Conservation (phyloP, 2,888 invertebrate genomes). For the Polyommatus iphigenia region DNA sequence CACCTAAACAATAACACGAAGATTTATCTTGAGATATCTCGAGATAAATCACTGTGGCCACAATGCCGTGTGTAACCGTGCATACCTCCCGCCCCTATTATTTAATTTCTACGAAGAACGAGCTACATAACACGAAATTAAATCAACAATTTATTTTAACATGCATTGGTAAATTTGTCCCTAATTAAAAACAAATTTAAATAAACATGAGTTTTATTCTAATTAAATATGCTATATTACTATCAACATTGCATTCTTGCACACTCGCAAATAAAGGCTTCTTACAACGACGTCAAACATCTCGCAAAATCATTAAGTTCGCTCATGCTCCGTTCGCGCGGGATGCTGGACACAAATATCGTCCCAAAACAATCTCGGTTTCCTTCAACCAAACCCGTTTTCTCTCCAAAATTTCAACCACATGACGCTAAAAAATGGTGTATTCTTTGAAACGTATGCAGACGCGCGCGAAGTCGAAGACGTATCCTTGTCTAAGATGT, state of each 20-base stretch:
- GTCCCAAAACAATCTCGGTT: constrained; percentile 3
- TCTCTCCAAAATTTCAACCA: constrained; percentile 42
- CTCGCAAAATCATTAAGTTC: constrained; percentile 71
- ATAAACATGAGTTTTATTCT: neutral
- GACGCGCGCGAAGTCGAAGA: constrained; percentile 60
- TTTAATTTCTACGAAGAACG: neutral
- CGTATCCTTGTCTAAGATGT: constrained; percentile 66
- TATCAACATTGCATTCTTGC: neutral
- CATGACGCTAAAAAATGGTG: constrained; percentile 65
- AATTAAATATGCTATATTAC: neutral
- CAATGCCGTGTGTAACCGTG: too few relatives aligned
- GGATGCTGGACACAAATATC: constrained; percentile 57
- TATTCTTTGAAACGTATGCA: constrained; percentile 61
- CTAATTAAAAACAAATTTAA: neutral
- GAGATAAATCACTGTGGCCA: too few relatives aligned
- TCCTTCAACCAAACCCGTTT: neutral
- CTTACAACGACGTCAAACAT: constrained; percentile 24
- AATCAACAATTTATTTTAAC: neutral
- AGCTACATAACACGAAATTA: neutral
- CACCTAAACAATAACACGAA: too few relatives aligned
- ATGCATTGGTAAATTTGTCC: neutral
- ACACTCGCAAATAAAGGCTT: constrained; percentile 13
- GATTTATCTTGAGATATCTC: too few relatives aligned
- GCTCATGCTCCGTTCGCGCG: constrained; percentile 70
- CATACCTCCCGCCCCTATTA: too few relatives aligned